Evolutionary conservation across 30 jellyfish, hydroid and myxozoan species (phyloP).

Genomic region (Rhopilema esculentum): DNA sequence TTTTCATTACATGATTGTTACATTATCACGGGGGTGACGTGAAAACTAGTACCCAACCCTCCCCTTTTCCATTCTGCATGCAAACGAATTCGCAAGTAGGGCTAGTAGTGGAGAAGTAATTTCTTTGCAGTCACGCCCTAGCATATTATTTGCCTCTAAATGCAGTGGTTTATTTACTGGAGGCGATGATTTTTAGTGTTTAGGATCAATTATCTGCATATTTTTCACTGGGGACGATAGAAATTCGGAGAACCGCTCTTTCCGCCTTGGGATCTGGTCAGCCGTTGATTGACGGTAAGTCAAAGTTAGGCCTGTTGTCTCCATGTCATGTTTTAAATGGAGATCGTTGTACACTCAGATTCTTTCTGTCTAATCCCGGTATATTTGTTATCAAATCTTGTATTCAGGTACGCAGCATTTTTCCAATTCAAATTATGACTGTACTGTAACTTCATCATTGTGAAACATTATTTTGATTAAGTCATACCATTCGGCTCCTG

Average conservation of each 20-base stretch:
- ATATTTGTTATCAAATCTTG: too few relatives aligned
- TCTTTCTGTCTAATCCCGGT: background rate
- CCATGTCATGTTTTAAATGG: background rate
- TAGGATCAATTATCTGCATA: conserved; percentile 34
- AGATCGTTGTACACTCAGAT: background rate
- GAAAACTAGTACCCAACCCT: conserved; percentile 45
- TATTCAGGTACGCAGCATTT: background rate
- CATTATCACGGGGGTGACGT: conserved; percentile 4
- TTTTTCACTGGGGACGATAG: conserved; percentile 44
- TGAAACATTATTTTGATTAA: background rate
- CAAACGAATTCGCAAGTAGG: conserved; percentile 57
- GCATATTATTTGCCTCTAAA: conserved; percentile 11
- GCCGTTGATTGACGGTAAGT: conserved; percentile 60
- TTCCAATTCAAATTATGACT: background rate
- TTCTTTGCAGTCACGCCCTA: conserved; percentile 72
- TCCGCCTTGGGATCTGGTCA: conserved; percentile 53
- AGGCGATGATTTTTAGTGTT: conserved; percentile 50
- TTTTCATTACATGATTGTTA: background rate
- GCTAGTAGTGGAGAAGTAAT: conserved; percentile 26
- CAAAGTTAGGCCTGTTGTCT: conserved; percentile 2
- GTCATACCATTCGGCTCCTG: background rate
- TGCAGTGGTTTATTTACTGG: conserved; percentile 26
- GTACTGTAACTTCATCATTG: background rate
- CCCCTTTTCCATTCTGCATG: conserved; percentile 56
- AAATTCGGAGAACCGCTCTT: conserved; percentile 31